phyloP scores from a whole-genome alignment of 2,113 vertebrate species.

The Vireo altiloquus region DNA sequence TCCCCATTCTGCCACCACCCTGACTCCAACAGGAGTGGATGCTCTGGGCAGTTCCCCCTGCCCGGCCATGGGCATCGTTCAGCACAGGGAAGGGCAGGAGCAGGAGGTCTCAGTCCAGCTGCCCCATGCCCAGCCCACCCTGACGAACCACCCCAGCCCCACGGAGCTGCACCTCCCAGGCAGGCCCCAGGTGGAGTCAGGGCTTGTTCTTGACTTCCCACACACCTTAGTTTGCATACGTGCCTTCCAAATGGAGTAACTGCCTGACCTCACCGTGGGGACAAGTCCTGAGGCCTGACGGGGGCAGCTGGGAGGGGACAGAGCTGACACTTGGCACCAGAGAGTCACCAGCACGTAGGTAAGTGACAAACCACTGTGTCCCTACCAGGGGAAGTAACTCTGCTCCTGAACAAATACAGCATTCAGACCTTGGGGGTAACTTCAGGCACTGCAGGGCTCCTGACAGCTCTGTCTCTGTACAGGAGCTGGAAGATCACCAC shows the following conservation, averaged over 20 bases:
- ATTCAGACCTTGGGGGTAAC: not conserved
- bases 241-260: not conserved
- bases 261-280: not conserved
- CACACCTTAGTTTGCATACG: fast-evolving
- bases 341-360: fast-evolving
- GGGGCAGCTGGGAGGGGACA: not conserved
- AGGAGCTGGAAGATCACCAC: not conserved
- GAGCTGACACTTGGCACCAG: not conserved
- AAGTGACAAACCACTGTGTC: not conserved
- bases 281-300: not conserved
- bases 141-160: not conserved
- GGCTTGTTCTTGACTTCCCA: not conserved
- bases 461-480: not conserved
- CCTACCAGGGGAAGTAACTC: not conserved
- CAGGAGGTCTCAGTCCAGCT: not conserved
- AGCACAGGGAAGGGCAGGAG: not conserved
- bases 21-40: fast-evolving
- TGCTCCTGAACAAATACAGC: not conserved
- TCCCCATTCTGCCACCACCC: not conserved
- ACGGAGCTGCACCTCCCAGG: not conserved
- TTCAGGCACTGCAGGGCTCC: not conserved
- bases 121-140: not conserved
- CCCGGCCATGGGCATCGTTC: fast-evolving
- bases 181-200: not conserved
- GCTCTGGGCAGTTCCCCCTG: not conserved